Evolutionary conservation across 2,113 vertebrate species (phyloP), one percentile per base, ranked within the genome.

Genomic region (Asarcornis scutulata): DNA sequence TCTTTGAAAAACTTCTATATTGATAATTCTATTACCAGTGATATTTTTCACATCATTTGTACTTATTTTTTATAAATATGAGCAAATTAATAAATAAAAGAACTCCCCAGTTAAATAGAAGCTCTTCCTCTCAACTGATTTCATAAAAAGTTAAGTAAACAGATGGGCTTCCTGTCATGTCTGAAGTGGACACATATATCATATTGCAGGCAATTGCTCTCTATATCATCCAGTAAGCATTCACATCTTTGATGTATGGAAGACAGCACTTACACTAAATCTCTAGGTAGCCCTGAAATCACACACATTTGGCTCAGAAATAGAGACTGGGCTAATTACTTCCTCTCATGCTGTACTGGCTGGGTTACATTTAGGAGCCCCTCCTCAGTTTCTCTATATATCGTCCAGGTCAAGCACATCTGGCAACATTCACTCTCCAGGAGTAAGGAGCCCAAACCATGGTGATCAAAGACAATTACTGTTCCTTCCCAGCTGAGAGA

Each of bases 231-330:
- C 86, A 82, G 85, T 17, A 21, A 6, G 56, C 56, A 78, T 72
- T 69, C 77, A 81, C 53, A 78, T 66, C 86, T 94, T 93, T 92
- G 69, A 96, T 88, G 69, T 87, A 66, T 1, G 17, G 93, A 96
- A 92, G 55, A 87, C 90, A 42, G 86, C 73, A 84, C 76, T 95
- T 91, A 64, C 53, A 13, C 32, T 78, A 91, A 96, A 90, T 82
- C 93, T 93, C 93, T 79, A 79, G 80, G 86, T 91, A 96, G 86
- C 80, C 83, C 53, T 94, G 92, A 92, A 95, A 93, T 94, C 86
- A 84, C 64, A 73, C 1, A 4, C 62, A 66, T 32, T 91, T 95
- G 71, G 62, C 81, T 95, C 74, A 92, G 27, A 95, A 84, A 52
- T 32, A 92, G 58, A 91, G 71, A 31, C 66, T 66, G 59, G 77